These are phyloP conservation scores for Paedocypris micromegethes DNA, from an alignment of 2,797 vertebrate genomes.

Conservation along the genomic window DNA sequence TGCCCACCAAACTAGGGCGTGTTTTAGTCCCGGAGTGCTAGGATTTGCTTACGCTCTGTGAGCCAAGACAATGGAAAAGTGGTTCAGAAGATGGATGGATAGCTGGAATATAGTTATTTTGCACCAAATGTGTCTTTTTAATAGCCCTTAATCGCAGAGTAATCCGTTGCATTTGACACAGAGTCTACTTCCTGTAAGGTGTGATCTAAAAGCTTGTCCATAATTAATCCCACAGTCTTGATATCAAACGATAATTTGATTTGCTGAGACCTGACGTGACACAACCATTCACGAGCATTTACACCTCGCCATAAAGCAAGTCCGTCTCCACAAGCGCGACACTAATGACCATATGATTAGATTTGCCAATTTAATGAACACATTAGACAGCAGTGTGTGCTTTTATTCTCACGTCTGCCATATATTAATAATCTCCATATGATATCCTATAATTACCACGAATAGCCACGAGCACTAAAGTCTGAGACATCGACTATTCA, in stretches of 20 bases:
- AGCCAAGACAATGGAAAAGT: no score
- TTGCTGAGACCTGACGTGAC: constrained; percentile 53
- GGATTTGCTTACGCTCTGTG: no score
- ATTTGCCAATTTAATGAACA: constrained; percentile 62
- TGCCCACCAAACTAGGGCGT: no score
- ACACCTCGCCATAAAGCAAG: constrained; percentile 60
- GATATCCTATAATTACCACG: constrained; percentile 50
- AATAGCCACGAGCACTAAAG: constrained; percentile 55
- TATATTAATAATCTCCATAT: constrained; percentile 58
- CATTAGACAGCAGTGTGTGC: constrained; percentile 57
- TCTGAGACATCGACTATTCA: constrained; percentile 62
- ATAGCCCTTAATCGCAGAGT: no score
- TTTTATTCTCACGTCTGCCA: constrained; percentile 54
- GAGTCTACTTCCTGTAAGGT: constrained; percentile 57
- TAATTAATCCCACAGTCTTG: constrained; percentile 54
- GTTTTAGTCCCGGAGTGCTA: no score
- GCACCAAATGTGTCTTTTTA: no score
- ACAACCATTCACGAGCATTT: constrained; percentile 63
- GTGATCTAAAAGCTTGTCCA: constrained; percentile 50
- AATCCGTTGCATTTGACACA: not conserved
- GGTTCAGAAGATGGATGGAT: no score
- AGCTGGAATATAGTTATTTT: no score
- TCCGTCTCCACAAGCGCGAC: constrained; percentile 45
- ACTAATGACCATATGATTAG: constrained; percentile 62
- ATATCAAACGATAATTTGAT: constrained; percentile 51